Base-by-base conservation (phyloP, 2,888 invertebrate genomes). In the Leptopterna dolabrata region DNA sequence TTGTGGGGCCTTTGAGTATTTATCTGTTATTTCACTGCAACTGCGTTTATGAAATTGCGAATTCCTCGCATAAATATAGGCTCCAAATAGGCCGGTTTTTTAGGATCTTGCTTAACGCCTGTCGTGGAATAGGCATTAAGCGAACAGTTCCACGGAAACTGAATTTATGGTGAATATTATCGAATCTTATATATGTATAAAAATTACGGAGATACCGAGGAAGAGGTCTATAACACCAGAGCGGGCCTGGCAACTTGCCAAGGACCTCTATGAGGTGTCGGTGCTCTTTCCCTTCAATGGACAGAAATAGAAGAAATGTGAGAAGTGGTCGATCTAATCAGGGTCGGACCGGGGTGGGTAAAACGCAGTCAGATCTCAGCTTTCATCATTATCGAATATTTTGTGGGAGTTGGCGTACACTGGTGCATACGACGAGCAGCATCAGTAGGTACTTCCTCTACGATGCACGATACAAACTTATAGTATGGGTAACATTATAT, bases 291-390 rank as follows among this genome's bases (percentile, higher is more conserved):
- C 83, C 55, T 81, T 70, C 83, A 70, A 41, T 41, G 83, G 41
- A 83, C 83, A 70, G 43, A 83, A 83, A 83, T 83, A 83, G 83
- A 70, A 70, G 83, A 83, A 83, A 83, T 36, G 70, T 83, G 83
- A 83, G 83, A 83, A 70, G 83, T 83, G 63, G 70, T 83, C 83
- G 83, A 83, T 41, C 78, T 45, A 78, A 78, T 78, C 78, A 78
- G 43, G 43, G 78, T 19, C 45, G 78, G 27, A 63, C 24, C 63
- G 63, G 0, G 24, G 63, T 24, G 63, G 24, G 63, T 63, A 63
- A 63, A n/a, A 63, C 63, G 24, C 63, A 24, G 6, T 63, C 4
- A 24, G 24, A 63, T 24, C 24, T 24, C 0, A 7, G 3, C 19
- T 19, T 63, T 63, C 63, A 24, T 63, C 63, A n/a, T 63, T 7